Evolutionary conservation across 2,888 invertebrate species (phyloP), one percentile per base, ranked within the genome.

Genomic region (Spisula solida): DNA sequence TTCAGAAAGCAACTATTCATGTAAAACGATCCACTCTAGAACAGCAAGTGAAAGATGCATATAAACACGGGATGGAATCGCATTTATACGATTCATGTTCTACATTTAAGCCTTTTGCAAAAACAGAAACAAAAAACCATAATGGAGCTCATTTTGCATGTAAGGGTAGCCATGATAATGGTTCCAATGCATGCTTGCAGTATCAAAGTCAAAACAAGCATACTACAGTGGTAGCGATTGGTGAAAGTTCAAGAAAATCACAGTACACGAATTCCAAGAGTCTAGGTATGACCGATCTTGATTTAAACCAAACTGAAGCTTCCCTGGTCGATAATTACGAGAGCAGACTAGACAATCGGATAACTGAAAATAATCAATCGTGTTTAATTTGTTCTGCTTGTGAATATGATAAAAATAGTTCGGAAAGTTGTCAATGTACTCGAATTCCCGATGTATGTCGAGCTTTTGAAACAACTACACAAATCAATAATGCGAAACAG

Each of bases 251-350:
- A 66, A n/a, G 25, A 25, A 66, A 66, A 66, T 66, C 60, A 2
- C 10, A 10, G 0, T 66, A 66, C 60, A 66, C 60, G 25, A 66
- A 66, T 66, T n/a, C 75, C 29, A 31, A 34, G 29, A 75, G 31
- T 31, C 0, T 34, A 75, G 75, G 34, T 75, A 18, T 75, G 29
- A 75, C 31, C 16, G 34, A 18, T 75, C 16, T 18, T 2, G 75
- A 31, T 12, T 75, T 34, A 31, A 75, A 75, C 75, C 31, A 31
- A 75, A 75, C 75, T 75, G 75, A 75, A 75, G 18, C 25, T 66
- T 66, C n/a, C 60, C n/a, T 25, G 60, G 25, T 66, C 60, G n/a
- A 66, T 66, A 66, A 66, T 25, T n/a, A n/a, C 25, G 60, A 66
- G n/a, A 66, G 60, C 60, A 25, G 60, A 66, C 60, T 25, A 66